Evolutionary conservation across 2,113 vertebrate genomes (phyloP).

Genomic region (Psilopogon haemacephalus): DNA sequence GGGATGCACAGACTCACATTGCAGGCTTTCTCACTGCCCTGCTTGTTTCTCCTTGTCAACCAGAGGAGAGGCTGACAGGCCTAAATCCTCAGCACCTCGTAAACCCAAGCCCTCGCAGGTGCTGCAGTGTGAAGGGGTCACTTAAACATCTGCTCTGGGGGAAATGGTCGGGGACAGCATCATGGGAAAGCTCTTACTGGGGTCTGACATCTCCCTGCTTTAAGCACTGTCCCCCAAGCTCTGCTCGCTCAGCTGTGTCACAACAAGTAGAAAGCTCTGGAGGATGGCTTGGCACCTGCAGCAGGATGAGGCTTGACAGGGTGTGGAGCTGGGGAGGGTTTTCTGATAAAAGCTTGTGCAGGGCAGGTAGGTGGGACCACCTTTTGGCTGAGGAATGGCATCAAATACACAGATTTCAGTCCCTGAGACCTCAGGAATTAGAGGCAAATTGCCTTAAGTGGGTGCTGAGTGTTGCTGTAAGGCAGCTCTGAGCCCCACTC

Average conservation of each 20-base stretch:
- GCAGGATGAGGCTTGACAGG: not conserved
- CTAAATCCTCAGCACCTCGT: not conserved
- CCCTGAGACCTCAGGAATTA: not conserved
- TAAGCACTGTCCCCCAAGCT: not conserved
- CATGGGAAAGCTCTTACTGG: not conserved
- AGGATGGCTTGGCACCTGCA: not conserved
- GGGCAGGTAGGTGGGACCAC: not conserved
- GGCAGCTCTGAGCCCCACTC: not conserved
- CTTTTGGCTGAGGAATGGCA: not conserved
- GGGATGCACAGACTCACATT: not conserved
- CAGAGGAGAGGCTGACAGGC: not conserved
- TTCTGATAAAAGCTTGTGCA: not conserved
- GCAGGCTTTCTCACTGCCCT: not conserved
- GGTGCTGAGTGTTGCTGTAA: not conserved
- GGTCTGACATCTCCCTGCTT: not conserved
- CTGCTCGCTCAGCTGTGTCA: not conserved
- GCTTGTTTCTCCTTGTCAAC: not conserved
- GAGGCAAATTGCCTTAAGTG: not conserved
- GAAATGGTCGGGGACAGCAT: not conserved
- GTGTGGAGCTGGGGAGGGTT: not conserved
- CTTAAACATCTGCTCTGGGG: not conserved
- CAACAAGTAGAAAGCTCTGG: not conserved
- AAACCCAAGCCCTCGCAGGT: fast-evolving
- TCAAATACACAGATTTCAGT: not conserved
- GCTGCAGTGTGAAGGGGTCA: not conserved